Conservation (phyloP, 1,140 invertebrate genomes). For the Monomorium pharaonis region DNA sequence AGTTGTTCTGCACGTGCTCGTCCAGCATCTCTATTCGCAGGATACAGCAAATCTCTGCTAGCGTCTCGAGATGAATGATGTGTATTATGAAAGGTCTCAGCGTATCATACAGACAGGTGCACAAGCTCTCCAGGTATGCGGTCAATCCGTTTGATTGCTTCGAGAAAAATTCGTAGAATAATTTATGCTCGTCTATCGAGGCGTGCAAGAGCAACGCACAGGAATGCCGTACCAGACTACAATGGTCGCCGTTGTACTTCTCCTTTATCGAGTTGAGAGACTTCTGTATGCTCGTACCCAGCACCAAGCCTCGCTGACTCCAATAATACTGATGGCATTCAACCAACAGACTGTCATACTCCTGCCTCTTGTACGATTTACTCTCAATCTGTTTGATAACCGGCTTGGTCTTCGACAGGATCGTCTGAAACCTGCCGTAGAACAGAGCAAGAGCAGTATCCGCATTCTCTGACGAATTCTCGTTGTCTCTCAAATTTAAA, state of each 20-base stretch:
- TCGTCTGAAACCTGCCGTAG: conserved; percentile 97
- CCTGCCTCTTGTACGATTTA: conserved; percentile 89
- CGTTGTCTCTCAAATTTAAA: conserved; percentile 84
- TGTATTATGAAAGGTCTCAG: conserved; percentile 98
- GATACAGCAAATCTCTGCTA: conserved; percentile 98
- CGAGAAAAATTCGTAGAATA: conserved; percentile 96
- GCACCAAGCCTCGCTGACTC: conserved; percentile 89
- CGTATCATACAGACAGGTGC: conserved; percentile 96
- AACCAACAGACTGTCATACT: conserved; percentile 91
- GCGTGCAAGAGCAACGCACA: conserved; percentile 96
- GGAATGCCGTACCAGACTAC: conserved; percentile 93
- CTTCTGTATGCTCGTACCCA: conserved; percentile 91
- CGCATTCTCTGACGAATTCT: conserved; percentile 82
- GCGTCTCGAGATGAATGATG: conserved; percentile 98
- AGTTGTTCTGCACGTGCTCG: conserved; percentile 95
- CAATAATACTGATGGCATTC: conserved; percentile 96
- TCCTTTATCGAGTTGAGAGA: conserved; percentile 87
- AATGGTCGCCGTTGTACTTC: conserved; percentile 92
- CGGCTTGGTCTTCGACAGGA: conserved; percentile 92
- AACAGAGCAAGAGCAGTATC: conserved; percentile 95
- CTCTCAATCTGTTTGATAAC: conserved; percentile 94
- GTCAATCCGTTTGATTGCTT: conserved; percentile 88
- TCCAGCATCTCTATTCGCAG: conserved; percentile 97
- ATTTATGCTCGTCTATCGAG: conserved; percentile 95
- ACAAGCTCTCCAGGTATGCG: conserved; percentile 93